Evolutionary conservation across 2,797 vertebrate species (phyloP).

Genomic region (Lagocephalus sceleratus): DNA sequence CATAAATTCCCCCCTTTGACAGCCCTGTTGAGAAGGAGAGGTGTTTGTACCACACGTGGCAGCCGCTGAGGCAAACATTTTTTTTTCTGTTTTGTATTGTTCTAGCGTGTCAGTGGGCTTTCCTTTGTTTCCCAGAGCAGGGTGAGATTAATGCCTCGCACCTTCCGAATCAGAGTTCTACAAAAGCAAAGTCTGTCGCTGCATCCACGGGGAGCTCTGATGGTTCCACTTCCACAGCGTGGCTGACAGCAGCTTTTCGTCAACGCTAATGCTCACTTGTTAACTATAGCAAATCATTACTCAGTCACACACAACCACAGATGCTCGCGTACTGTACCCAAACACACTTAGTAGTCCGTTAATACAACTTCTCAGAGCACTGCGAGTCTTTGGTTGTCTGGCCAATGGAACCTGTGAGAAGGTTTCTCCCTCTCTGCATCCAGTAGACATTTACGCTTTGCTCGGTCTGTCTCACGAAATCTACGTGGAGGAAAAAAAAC

Average conservation of each 20-base stretch:
- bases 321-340: neutral
- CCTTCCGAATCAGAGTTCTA: slow-evolving; percentile 70
- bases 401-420: slow-evolving; percentile 20
- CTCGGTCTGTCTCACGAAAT: slow-evolving; percentile 44
- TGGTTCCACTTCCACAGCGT: slow-evolving; percentile 67
- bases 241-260: slow-evolving; percentile 79
- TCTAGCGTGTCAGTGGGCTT: slow-evolving; percentile 39
- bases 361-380: slow-evolving; percentile 12
- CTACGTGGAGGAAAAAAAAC: slow-evolving; percentile 35
- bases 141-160: slow-evolving; percentile 74
- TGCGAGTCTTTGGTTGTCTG: slow-evolving; percentile 21
- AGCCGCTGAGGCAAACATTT: slow-evolving; percentile 28
- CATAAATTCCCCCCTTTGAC: slow-evolving; percentile 26
- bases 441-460: slow-evolving; percentile 51
- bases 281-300: slow-evolving; percentile 54
- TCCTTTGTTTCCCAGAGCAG: slow-evolving; percentile 65
- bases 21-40: slow-evolving; percentile 24
- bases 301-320: slow-evolving; percentile 29
- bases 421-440: slow-evolving; percentile 48
- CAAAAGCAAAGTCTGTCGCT: slow-evolving; percentile 73
- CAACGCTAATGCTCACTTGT: slow-evolving; percentile 66
- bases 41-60: slow-evolving; percentile 44
- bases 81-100: slow-evolving; percentile 47
- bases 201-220: slow-evolving; percentile 68
- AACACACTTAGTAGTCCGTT: slow-evolving; percentile 4